These are phyloP conservation scores for Campylomormyrus numenius DNA, from an alignment of 2,113 vertebrate species.

Conservation along the genomic window DNA sequence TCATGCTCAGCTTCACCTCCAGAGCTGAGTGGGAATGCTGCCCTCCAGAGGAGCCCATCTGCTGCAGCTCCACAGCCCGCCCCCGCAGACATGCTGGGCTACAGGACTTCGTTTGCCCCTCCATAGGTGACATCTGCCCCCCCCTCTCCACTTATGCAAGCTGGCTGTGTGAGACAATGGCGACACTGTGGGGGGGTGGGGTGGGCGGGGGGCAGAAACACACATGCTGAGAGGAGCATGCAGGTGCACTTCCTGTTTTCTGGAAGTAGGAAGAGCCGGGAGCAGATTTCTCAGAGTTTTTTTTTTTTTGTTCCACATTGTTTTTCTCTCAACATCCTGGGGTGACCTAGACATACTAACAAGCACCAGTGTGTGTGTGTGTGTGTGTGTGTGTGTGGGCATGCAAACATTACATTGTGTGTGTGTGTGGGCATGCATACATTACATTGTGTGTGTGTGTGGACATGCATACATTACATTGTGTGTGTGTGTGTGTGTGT, in stretches of 20 bases:
- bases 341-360: neutral
- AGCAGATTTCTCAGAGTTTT: slow-evolving; percentile 26
- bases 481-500: neutral
- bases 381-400: neutral
- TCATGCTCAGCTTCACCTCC: neutral
- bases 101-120: neutral
- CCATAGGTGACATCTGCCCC: neutral
- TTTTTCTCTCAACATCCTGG: slow-evolving; percentile 38
- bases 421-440: neutral
- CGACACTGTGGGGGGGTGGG: neutral
- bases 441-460: neutral
- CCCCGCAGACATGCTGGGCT: neutral
- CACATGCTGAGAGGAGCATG: neutral
- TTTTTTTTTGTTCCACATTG: slow-evolving; percentile 13
- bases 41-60: neutral
- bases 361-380: neutral
- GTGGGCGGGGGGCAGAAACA: neutral
- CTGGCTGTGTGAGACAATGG: neutral
- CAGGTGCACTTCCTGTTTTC: slow-evolving; percentile 45
- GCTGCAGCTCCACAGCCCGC: neutral
- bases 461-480: neutral
- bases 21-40: neutral
- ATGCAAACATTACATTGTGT: neutral
- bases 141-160: neutral
- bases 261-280: slow-evolving; percentile 38